Base-by-base conservation (phyloP, 2,113 vertebrate species). In the Trogon melanurus region DNA sequence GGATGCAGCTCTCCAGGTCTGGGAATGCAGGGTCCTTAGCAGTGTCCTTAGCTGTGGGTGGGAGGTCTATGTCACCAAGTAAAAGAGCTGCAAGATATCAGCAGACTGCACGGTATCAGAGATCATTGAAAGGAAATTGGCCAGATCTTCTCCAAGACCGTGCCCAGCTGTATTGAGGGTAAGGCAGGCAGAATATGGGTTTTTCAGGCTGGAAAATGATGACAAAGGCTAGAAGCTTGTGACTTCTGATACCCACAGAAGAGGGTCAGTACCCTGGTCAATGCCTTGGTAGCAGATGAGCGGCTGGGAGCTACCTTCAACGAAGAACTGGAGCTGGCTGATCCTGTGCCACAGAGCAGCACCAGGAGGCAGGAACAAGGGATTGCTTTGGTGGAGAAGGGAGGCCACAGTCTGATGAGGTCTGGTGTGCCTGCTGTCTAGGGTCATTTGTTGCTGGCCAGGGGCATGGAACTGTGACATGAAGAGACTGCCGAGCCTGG, bases 331-430 rank as follows among this genome's bases (percentile, higher is more conserved):
- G n/a, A 64, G 27, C 16, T 64, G 54, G 14, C 11, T 86, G 47
- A 41, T 54, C 23, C n/a, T 64, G 32, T 80, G 67, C 22, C 12
- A 11, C 26, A 10, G 16, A 51, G 48, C 25, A 84, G 26, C 12
- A 13, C 16, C 64, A 48, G 57, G 30, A 78, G 30, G 53, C 32
- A 76, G 23, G 6, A 38, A 27, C 26, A 58, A 73, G 54, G 30
- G 20, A 9, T 81, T 0, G 0, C 21, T 32, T 30, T 66, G 69
- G 10, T 36, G 4, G 21, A 29, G 21, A 58, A 22, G 19, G 25
- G 36, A 66, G 8, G 12, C 17, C 27, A 30, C 4, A 9, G 18
- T 54, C 56, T 61, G 29, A 4, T 56, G 69, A 60, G n/a, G 18
- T 54, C 56, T 61, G 29, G 4, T 60, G 69, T 64, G n/a, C 15